A percentile compares a stretch with the other conserved stretches of the same genome.
phyloP scores from a whole-genome alignment of 1,140 invertebrate species.

The Megalopta genalis region DNA sequence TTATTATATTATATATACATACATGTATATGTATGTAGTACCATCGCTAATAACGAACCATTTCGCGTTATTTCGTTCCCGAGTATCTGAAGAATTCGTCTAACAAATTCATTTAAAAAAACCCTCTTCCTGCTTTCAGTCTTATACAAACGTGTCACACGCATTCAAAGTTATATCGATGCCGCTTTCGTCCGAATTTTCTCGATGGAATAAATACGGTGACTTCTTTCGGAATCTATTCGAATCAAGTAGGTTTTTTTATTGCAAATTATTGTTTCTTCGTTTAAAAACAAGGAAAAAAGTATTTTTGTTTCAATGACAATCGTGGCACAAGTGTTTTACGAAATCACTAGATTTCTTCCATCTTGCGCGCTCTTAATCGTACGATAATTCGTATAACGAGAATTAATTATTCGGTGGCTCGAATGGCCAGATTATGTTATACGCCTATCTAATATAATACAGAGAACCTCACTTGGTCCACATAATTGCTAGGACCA shows the following conservation, averaged over 20 bases:
- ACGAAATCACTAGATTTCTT: not conserved
- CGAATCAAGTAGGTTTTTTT: too few species aligned
- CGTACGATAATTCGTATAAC: not conserved
- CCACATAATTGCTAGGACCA: not conserved
- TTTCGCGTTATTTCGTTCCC: too few species aligned
- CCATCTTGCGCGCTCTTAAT: not conserved
- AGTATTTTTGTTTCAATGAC: too few species aligned
- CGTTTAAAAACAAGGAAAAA: too few species aligned
- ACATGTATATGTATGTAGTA: too few species aligned
- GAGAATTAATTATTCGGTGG: not conserved
- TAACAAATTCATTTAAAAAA: conserved; percentile 1
- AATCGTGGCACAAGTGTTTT: not conserved
- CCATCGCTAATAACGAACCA: too few species aligned
- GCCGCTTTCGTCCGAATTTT: too few species aligned
- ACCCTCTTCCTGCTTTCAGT: not conserved
- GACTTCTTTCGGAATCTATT: too few species aligned
- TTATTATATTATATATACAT: too few species aligned
- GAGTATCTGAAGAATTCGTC: not conserved
- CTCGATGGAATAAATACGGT: not conserved
- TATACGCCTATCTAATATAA: not conserved
- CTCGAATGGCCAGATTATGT: not conserved
- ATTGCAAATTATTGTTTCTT: too few species aligned
- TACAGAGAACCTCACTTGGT: not conserved
- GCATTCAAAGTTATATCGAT: not conserved
- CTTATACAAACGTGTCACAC: not conserved